Percentiles rank a stretch among this genome's conserved stretches.
phyloP scores from a whole-genome alignment of 2,888 invertebrate species.

The Machimus rusticus region DNA sequence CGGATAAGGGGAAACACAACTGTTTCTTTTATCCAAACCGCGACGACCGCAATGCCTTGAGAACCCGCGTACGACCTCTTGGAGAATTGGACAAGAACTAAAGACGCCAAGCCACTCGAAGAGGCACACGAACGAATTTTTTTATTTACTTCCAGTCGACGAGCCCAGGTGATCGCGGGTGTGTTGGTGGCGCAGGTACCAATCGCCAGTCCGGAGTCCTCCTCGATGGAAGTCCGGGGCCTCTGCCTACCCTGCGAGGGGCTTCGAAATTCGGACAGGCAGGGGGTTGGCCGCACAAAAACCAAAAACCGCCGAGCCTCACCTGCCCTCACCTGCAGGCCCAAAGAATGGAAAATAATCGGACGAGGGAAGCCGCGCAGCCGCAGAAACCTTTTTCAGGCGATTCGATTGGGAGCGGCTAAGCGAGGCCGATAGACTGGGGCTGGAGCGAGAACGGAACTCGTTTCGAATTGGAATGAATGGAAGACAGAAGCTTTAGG shows the following conservation, averaged over 20 bases:
- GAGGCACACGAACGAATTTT: constrained; percentile 52
- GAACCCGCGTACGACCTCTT: constrained; percentile 56
- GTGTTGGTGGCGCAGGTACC: constrained; percentile 4
- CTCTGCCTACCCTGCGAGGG: neutral
- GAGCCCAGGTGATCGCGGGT: neutral
- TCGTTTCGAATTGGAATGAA: neutral
- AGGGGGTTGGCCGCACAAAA: neutral
- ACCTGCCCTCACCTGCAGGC: neutral
- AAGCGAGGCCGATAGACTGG: neutral
- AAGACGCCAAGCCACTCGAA: constrained; percentile 61
- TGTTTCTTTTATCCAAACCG: constrained; percentile 44
- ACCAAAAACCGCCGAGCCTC: neutral
- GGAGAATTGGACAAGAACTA: constrained; percentile 63
- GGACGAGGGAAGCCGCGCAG: neutral
- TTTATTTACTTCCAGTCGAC: constrained; percentile 54
- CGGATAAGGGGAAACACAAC: constrained; percentile 38
- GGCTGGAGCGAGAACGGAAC: neutral
- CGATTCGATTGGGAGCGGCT: neutral
- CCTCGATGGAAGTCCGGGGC: constrained; percentile 1
- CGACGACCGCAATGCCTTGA: constrained; percentile 41
- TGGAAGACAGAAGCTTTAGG: neutral
- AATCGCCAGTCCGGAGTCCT: neutral
- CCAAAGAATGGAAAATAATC: neutral
- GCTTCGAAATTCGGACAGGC: constrained; percentile 19
- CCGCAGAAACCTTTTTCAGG: neutral